These are phyloP conservation scores for Porphyrio hochstetteri DNA, from an alignment of 2,113 vertebrate species.

Conservation along the genomic window DNA sequence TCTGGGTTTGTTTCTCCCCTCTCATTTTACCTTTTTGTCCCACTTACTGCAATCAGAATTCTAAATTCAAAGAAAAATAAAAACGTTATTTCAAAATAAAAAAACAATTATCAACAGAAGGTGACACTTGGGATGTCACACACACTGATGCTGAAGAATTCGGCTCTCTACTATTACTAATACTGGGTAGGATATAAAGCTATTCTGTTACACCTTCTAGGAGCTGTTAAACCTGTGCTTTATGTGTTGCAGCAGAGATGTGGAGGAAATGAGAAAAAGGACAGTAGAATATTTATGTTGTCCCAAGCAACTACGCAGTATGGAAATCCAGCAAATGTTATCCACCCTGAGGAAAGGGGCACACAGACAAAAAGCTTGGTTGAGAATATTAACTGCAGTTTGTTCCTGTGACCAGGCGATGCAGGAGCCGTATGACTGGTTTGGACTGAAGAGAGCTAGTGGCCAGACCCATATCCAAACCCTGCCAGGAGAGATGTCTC, in stretches of 20 bases:
- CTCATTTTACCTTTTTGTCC: background rate
- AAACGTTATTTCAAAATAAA: background rate
- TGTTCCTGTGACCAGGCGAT: background rate
- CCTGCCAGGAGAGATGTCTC: background rate
- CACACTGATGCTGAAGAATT: background rate
- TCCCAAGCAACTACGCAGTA: accelerated
- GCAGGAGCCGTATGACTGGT: accelerated
- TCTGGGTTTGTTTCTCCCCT: background rate
- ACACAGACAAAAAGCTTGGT: background rate
- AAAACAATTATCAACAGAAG: background rate
- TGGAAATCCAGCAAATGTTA: background rate
- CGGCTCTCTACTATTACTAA: accelerated
- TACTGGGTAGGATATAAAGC: background rate
- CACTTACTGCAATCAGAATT: background rate
- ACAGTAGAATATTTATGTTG: background rate
- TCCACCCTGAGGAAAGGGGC: background rate
- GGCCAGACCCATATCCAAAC: background rate
- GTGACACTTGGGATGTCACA: background rate
- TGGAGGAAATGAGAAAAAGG: background rate
- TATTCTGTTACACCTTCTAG: background rate
- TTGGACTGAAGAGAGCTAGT: background rate
- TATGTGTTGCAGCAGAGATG: background rate
- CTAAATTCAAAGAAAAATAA: background rate
- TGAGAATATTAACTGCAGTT: background rate
- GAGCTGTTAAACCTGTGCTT: background rate